Conservation (phyloP, 2,797 vertebrate genomes). For the Tamandua tetradactyla region DNA sequence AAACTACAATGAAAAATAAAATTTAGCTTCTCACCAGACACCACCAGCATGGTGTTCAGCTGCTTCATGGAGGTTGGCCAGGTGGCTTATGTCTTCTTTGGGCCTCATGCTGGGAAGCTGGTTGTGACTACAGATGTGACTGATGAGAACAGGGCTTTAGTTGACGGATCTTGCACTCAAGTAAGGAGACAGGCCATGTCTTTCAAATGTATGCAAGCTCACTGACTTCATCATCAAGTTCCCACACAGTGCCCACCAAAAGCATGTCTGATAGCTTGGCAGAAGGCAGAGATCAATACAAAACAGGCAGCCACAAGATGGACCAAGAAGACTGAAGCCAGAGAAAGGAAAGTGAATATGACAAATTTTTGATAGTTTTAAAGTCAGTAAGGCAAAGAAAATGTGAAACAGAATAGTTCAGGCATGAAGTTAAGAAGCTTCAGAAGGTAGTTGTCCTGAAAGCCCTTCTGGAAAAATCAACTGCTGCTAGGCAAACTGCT, state of each 20-base stretch:
- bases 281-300: constrained; percentile 93
- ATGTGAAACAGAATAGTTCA: constrained; percentile 99
- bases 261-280: constrained; percentile 95
- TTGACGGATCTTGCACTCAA: constrained; percentile 95
- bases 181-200: constrained; percentile 97
- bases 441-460: constrained; percentile 87
- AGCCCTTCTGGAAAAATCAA: constrained; percentile 81
- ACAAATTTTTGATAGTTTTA: constrained; percentile 98
- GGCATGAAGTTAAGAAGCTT: constrained; percentile 96
- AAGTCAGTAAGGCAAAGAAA: constrained; percentile 98
- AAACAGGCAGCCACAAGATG: constrained; percentile 95
- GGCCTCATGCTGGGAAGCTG: constrained; percentile 95
- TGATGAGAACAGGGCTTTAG: constrained; percentile 97
- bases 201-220: constrained; percentile 99
- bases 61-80: constrained; percentile 98
- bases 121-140: constrained; percentile 98
- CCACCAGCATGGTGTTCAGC: constrained; percentile 99
- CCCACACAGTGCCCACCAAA: constrained; percentile 96
- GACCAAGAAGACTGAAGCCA: constrained; percentile 98
- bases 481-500: constrained; percentile 57
- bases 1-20: neutral
- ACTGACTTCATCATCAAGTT: constrained; percentile 98
- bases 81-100: constrained; percentile 95
- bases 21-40: no score
- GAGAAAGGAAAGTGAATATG: constrained; percentile 96